Base-by-base conservation (phyloP, 2,113 vertebrate species). In the Hippocampus guttulatus region DNA sequence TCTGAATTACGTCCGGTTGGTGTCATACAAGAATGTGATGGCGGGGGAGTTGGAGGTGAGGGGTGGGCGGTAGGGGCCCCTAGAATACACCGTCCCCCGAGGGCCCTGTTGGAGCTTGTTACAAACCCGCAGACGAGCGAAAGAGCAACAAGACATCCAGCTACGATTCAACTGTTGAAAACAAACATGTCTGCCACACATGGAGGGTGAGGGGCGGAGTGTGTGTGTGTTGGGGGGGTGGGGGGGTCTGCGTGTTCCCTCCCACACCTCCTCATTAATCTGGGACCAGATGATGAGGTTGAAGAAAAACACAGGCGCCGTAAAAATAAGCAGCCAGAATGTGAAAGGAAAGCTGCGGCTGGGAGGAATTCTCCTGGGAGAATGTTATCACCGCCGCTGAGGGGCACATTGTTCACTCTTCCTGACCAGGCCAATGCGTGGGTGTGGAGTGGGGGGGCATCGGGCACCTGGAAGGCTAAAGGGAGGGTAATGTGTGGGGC, bases 331-430 rank as follows among this genome's bases (percentile, higher is more conserved):
- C 64, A 67, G 75, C 63, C 77, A 78, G 84, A 89, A 81, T 70
- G 84, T 84, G 81, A 84, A 74, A 87, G 79, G 75, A 84, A 87
- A 87, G 75, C 54, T 21, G 14, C 68, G 64, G 75, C 67, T 64
- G 67, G 41, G 27, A 61, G 69, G 67, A 86, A 87, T 85, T 84
- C 78, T 74, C 49, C 49, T 65, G 81, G 76, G 90, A 82, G 85
- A 89, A 84, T 85, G 89, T 89, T 91, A 90, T 91, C 85, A 71
- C 82, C 64, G 77, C 15, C 57, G 85, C 78, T 83, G 84, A 84
- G 85, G 87, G 87, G 88, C 84, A 88, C 88, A 92, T 91, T 92
- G 91, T 92, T 91, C 85, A 79, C 79, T 80, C 81, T 91, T 92
- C 89, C 91, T 91, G 88, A 88, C 77, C 75, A 69, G 61, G 60